phyloP scores from a whole-genome alignment of 2,888 invertebrate genomes.

The Tetanocera ferruginea region DNA sequence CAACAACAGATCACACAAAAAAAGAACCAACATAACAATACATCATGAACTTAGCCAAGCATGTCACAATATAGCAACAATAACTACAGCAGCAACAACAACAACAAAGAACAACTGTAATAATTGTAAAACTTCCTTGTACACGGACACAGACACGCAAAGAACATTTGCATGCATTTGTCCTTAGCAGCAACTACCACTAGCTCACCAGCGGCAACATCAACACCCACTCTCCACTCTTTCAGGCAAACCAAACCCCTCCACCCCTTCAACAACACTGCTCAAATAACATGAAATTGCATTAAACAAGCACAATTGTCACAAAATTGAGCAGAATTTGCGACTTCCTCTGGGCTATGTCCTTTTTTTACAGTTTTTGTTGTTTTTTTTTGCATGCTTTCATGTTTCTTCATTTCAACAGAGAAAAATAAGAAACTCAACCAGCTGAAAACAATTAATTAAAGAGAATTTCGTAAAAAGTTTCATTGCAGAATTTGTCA shows the following conservation, averaged over 20 bases:
- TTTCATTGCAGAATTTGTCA: conserved; percentile 32
- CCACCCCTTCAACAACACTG: too few species aligned
- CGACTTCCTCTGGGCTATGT: neutral
- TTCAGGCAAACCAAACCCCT: neutral
- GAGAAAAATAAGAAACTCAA: neutral
- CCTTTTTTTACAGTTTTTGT: neutral
- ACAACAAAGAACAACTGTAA: conserved; percentile 22
- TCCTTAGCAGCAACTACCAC: too few species aligned
- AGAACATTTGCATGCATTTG: conserved; percentile 19
- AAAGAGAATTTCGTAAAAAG: conserved; percentile 32
- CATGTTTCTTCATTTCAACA: too few species aligned
- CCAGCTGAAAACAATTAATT: conserved; percentile 35
- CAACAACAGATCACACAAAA: neutral
- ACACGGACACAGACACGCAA: conserved; percentile 14
- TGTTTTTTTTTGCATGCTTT: neutral
- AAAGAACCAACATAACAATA: neutral
- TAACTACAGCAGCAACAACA: neutral
- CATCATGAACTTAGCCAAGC: conserved; percentile 2
- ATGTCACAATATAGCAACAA: neutral
- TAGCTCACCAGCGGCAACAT: neutral
- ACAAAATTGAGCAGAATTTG: conserved; percentile 29
- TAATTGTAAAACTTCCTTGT: conserved; percentile 34
- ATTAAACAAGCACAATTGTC: conserved; percentile 30
- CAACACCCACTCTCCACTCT: neutral
- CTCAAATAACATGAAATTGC: neutral